Percentiles rank a stretch among this genome's conserved stretches.
Evolutionary conservation across 64 coral and sea anemone genomes (phyloP).

Genomic region (Cladopsammia gracilis): DNA sequence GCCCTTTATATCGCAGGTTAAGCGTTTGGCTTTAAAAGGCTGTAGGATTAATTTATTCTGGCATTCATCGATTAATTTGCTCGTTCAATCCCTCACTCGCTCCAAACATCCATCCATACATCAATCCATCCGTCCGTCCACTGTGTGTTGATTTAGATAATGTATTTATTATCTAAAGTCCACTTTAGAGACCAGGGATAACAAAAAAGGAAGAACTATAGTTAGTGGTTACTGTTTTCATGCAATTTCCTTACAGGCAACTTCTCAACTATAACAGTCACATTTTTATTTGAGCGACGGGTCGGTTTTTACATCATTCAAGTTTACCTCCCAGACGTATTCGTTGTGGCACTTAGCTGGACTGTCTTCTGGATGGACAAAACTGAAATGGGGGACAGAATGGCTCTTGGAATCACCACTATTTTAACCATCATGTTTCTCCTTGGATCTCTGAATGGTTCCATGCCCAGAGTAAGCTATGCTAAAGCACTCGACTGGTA

Average conservation of each 20-base stretch:
- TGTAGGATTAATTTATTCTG: no score
- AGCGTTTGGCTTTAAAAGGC: no score
- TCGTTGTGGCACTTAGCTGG: conserved; percentile 61
- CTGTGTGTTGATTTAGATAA: no score
- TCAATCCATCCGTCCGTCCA: no score
- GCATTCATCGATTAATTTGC: no score
- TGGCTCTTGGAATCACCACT: conserved; percentile 79
- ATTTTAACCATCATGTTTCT: conserved; percentile 86
- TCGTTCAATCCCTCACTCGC: no score
- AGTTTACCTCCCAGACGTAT: conserved; percentile 71
- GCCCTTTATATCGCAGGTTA: no score
- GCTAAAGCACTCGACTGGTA: conserved; percentile 92
- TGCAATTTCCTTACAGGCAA: conserved; percentile 28
- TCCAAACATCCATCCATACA: no score
- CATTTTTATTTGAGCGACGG: conserved; percentile 64
- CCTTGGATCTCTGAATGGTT: conserved; percentile 68
- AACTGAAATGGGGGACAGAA: conserved; percentile 60
- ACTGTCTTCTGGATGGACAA: conserved; percentile 77
- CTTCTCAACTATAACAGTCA: conserved; percentile 64
- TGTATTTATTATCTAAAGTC: no score
- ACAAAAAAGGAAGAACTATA: no score
- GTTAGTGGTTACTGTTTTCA: no score
- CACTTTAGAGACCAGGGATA: no score
- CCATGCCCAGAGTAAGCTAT: conserved; percentile 82
- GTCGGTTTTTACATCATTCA: conserved; percentile 63